Conservation (phyloP, 1,140 invertebrate genomes). For the Diprion similis region DNA sequence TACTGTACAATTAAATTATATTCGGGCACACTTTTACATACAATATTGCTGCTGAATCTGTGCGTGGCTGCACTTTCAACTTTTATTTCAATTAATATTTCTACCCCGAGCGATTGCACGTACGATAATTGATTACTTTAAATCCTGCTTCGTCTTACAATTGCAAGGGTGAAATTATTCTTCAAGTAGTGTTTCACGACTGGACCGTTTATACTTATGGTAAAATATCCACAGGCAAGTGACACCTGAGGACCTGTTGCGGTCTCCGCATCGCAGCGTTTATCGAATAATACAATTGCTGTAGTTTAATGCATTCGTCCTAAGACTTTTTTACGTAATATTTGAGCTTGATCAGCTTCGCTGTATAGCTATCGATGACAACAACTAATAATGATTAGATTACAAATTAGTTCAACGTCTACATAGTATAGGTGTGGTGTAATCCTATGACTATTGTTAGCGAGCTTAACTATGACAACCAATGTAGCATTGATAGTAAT, state of each 20-base stretch:
- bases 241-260: background rate
- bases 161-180: background rate
- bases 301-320: background rate
- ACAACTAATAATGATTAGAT: background rate
- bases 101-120: too few species aligned
- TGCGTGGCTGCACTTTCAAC: background rate
- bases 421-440: background rate
- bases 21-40: background rate
- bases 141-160: background rate
- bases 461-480: background rate
- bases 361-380: background rate
- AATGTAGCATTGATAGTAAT: background rate
- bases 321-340: background rate
- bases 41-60: background rate
- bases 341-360: background rate
- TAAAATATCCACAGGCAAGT: background rate
- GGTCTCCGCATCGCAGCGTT: background rate
- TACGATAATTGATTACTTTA: background rate
- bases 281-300: background rate
- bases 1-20: background rate
- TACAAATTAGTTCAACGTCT: background rate
- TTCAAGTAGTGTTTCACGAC: background rate
- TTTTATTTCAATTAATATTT: background rate
- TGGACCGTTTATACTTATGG: too few species aligned
- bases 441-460: slow-evolving; percentile 4